Evolutionary conservation across 2,797 vertebrate species (phyloP).

Genomic region (Squalus acanthias): DNA sequence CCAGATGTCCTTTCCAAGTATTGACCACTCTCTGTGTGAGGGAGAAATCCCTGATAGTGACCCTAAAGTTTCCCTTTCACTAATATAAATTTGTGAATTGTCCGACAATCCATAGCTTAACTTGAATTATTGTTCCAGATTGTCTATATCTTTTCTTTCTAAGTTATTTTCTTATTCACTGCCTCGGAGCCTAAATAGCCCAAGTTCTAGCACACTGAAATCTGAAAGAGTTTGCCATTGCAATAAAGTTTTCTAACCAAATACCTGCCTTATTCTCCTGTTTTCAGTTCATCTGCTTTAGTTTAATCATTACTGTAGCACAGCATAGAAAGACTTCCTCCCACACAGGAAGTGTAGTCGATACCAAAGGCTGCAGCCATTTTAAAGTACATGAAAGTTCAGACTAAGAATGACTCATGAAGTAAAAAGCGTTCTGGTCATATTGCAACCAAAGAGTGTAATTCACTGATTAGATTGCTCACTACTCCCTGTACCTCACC

Average conservation of each 20-base stretch:
- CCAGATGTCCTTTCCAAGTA: not conserved
- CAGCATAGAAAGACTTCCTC: not conserved
- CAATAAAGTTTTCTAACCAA: not conserved
- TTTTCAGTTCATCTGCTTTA: not conserved
- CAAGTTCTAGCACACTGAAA: not conserved
- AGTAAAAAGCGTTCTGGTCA: not conserved
- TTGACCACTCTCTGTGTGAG: not conserved
- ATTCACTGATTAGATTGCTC: not conserved
- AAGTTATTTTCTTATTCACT: not conserved
- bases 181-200: not conserved
- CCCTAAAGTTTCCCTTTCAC: not conserved
- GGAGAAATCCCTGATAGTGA: not conserved
- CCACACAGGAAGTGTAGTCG: not conserved
- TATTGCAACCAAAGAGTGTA: not conserved
- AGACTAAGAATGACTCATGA: not conserved
- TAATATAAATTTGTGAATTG: not conserved
- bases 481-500: not conserved
- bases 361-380: not conserved
- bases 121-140: not conserved
- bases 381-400: not conserved
- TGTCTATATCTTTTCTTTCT: not conserved
- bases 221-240: not conserved
- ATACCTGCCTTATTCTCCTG: not conserved
- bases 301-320: not conserved
- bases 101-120: not conserved